Conservation (phyloP, 30 jellyfish, hydroid and myxozoan genomes). For the Pelagia noctiluca region DNA sequence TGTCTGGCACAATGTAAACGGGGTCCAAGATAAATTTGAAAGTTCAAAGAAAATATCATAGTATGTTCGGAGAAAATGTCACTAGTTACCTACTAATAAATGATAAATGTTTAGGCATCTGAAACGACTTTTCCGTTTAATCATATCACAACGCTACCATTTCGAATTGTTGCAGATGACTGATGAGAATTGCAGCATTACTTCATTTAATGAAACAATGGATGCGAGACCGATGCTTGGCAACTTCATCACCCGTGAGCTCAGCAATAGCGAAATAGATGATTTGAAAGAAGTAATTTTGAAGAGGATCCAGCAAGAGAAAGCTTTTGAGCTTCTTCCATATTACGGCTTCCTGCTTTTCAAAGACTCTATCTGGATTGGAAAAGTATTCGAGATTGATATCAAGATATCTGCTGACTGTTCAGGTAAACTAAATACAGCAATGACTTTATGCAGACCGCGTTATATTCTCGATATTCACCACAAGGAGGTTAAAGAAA, state of each 20-base stretch:
- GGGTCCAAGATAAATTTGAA: no score
- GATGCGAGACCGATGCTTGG: neutral
- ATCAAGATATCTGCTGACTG: neutral
- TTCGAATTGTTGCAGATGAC: neutral
- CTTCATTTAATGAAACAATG: no score
- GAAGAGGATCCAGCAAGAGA: conserved; percentile 1
- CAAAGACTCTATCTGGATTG: conserved; percentile 61
- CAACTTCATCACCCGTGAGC: neutral
- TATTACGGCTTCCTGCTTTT: conserved; percentile 39
- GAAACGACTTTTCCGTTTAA: neutral
- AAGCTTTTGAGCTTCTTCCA: conserved; percentile 33
- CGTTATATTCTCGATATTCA: conserved; percentile 10
- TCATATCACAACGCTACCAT: neutral
- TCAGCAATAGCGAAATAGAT: conserved; percentile 22
- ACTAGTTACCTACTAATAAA: neutral
- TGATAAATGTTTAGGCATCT: neutral
- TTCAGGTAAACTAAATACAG: neutral
- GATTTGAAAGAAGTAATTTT: conserved; percentile 1
- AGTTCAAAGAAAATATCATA: no score
- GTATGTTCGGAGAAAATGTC: no score
- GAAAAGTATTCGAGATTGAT: conserved; percentile 7
- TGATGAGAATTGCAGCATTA: neutral
- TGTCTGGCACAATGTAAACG: no score
- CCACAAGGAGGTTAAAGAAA: conserved; percentile 7
- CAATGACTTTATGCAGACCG: no score